Evolutionary conservation across 2,888 invertebrate genomes (phyloP).

Genomic region (Mallateleia sp.): DNA sequence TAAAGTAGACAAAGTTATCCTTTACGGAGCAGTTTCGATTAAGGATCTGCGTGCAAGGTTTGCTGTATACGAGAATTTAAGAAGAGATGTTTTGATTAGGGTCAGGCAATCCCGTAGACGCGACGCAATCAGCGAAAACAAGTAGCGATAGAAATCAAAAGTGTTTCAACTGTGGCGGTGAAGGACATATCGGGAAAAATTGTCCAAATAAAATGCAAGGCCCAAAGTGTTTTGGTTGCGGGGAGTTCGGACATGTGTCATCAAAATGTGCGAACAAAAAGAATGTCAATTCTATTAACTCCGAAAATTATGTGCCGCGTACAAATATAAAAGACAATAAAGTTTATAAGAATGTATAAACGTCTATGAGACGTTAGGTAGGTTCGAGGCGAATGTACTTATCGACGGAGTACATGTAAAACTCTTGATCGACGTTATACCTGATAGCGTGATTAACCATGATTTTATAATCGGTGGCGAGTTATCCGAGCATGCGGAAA

Average conservation of each 20-base stretch:
- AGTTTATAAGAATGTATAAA: conserved; percentile 2
- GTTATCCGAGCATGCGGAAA: neutral
- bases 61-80: neutral
- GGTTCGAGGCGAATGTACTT: conserved; percentile 19
- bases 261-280: conserved; percentile 10
- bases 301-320: neutral
- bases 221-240: conserved; percentile 35
- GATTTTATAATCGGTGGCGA: conserved; percentile 2
- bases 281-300: neutral
- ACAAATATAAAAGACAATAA: neutral
- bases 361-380: neutral
- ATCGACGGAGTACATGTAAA: conserved; percentile 36
- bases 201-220: conserved; percentile 64
- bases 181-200: conserved; percentile 18
- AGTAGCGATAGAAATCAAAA: neutral
- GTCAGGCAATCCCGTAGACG: neutral
- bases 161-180: conserved; percentile 27
- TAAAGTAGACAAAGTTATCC: conserved; percentile 2
- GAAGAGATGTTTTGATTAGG: neutral
- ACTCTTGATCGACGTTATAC: conserved; percentile 31
- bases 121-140: neutral
- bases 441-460: conserved; percentile 14
- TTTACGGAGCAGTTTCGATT: conserved; percentile 24
- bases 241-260: conserved; percentile 30
- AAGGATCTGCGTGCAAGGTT: conserved; percentile 9